phyloP scores from a whole-genome alignment of 2,888 invertebrate species.

The Tachina fera region DNA sequence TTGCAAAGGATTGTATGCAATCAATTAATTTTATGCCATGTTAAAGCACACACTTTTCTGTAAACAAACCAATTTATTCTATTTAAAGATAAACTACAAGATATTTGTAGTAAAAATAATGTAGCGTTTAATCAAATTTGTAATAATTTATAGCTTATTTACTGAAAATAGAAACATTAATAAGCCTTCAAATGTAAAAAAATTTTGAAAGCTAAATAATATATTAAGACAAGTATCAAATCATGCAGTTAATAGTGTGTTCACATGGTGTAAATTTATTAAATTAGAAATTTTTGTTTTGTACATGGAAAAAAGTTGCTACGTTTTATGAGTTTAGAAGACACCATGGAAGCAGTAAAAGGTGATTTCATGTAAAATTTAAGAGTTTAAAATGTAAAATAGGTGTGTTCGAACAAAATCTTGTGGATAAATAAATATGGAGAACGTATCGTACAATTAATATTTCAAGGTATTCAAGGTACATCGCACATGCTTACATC shows the following conservation, averaged over 20 bases:
- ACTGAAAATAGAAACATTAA: constrained; percentile 25
- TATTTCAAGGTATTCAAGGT: too few relatives aligned
- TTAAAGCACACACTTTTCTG: background rate
- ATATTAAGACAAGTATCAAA: constrained; percentile 14
- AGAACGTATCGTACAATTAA: too few relatives aligned
- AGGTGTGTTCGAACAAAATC: too few relatives aligned
- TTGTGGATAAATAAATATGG: too few relatives aligned
- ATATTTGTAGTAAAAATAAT: background rate
- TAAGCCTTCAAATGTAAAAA: constrained; percentile 23
- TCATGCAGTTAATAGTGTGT: background rate
- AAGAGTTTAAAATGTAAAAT: too few relatives aligned
- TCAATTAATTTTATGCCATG: constrained; percentile 31
- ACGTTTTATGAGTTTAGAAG: too few relatives aligned
- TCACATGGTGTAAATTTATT: background rate
- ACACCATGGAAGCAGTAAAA: too few relatives aligned
- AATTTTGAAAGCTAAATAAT: constrained; percentile 9
- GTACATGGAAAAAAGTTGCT: background rate
- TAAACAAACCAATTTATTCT: constrained; percentile 37
- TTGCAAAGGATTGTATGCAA: background rate
- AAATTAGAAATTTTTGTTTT: background rate
- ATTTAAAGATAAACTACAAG: background rate
- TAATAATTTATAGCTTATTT: constrained; percentile 34
- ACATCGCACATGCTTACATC: too few relatives aligned
- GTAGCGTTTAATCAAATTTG: constrained; percentile 1
- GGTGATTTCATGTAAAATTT: too few relatives aligned